Base-by-base conservation (phyloP, 1,140 invertebrate species). In the Augochlora pura region DNA sequence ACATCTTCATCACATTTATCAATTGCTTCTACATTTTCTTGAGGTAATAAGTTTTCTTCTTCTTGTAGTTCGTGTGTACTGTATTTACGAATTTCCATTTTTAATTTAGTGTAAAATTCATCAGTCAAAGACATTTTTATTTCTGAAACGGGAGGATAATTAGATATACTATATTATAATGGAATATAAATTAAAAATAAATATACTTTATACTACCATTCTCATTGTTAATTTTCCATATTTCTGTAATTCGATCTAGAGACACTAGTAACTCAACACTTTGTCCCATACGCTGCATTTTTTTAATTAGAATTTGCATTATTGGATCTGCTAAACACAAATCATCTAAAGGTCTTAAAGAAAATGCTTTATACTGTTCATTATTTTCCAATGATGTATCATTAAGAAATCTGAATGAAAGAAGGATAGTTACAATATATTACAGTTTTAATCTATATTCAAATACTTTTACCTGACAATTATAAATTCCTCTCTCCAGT, bases 401-500 rank as follows among this genome's bases (percentile, higher is more conserved):
- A 75, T 49, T 64, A 18, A 49, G 64, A 32, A 49, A 57, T 52
- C 83, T 54, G 42, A 23, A 54, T 46, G 54, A n/a, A 32, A 80
- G 73, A 84, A n/a, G 81, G 38, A 72, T 66, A 77, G 60, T 75
- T 54, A 46, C 27, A 2, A 42, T 32, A 52, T 74, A 65, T 62
- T 16, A 42, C 27, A 12, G 42, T 16, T 54, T 52, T 14, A 21
- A 6, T 21, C 10, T 42, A 42, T 3, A 54, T 65, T 64, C 1
- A 57, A 38, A 64, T 46, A 72, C 0, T n/a, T 38, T 71, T 78
- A 94, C 93, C 91, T 93, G 54, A 83, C 76, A 77, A 94, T 93
- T 49, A 94, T 87, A 90, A 95, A 95, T 88, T 95, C 94, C 21
- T 92, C 84, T 66, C 92, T 91, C 86, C 91, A 93, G 84, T 95